phyloP scores from a whole-genome alignment of 2,797 vertebrate species.

The Myotis findleyi region DNA sequence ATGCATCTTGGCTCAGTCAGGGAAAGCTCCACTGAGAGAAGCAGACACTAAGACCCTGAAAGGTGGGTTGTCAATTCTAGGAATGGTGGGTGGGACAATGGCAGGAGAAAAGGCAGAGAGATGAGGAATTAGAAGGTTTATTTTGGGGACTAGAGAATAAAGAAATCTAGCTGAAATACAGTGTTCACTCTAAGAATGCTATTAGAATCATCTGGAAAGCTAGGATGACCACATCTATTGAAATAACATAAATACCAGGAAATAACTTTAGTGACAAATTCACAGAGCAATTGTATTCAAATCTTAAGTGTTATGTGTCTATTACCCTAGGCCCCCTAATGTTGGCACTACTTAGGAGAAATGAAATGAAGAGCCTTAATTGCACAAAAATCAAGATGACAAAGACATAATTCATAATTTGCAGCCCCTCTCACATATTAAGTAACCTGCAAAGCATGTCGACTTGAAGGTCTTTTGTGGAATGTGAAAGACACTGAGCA shows the following conservation, averaged over 20 bases:
- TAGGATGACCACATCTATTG: neutral
- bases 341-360: neutral
- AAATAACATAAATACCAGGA: neutral
- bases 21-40: neutral
- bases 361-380: neutral
- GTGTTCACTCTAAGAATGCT: neutral
- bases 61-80: neutral
- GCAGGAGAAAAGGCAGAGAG: neutral
- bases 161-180: neutral
- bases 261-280: neutral
- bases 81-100: neutral
- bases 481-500: neutral
- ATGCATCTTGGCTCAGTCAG: neutral
- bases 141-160: neutral
- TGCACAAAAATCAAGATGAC: neutral
- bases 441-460: conserved; percentile 27
- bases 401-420: conserved; percentile 42
- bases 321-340: neutral
- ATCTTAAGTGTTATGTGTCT: neutral
- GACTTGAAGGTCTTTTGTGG: conserved; percentile 25
- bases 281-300: neutral
- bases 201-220: neutral
- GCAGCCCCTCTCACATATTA: neutral
- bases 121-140: neutral
- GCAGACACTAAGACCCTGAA: neutral